Evolutionary conservation across 2,888 invertebrate species (phyloP).

Genomic region (Andrena hattorfiana): DNA sequence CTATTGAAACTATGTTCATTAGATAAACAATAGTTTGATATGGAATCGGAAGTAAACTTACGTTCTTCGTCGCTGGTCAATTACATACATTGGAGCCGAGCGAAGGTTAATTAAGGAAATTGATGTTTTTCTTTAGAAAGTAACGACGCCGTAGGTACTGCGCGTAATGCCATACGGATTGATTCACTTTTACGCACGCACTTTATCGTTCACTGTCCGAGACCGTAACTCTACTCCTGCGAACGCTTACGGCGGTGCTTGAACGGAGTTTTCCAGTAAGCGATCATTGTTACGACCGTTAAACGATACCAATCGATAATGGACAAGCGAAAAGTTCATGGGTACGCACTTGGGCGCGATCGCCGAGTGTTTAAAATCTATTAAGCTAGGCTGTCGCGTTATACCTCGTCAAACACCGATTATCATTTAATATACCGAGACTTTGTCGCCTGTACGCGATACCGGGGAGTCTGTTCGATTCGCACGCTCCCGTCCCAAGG

Average conservation of each 20-base stretch:
- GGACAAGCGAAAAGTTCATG: slow-evolving; percentile 26
- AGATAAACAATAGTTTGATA: background rate
- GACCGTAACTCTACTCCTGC: slow-evolving; percentile 38
- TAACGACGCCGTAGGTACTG: slow-evolving; percentile 54
- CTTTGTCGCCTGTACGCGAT: slow-evolving; percentile 24
- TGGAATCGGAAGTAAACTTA: slow-evolving; percentile 19
- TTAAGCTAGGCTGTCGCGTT: slow-evolving; percentile 23
- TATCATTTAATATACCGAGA: slow-evolving; percentile 41
- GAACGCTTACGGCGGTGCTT: slow-evolving; percentile 56
- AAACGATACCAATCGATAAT: slow-evolving; percentile 66
- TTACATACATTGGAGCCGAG: background rate
- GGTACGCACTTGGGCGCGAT: slow-evolving; percentile 17
- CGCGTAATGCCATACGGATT: slow-evolving; percentile 63
- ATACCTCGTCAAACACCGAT: slow-evolving; percentile 46
- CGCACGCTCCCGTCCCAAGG: background rate
- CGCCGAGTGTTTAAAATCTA: slow-evolving; percentile 38
- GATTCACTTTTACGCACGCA: slow-evolving; percentile 63
- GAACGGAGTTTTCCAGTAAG: slow-evolving; percentile 50
- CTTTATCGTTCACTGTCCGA: slow-evolving; percentile 52
- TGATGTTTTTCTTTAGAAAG: slow-evolving; percentile 44
- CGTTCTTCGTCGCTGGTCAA: slow-evolving; percentile 13
- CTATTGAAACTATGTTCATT: background rate
- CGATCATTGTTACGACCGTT: slow-evolving; percentile 50
- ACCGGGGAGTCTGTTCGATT: background rate
- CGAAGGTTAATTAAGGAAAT: slow-evolving; percentile 40